A percentile compares a stretch with the other conserved stretches of the same genome.
Evolutionary conservation across 2,113 vertebrate genomes (phyloP).

Genomic region (Chaetodon trifascialis): DNA sequence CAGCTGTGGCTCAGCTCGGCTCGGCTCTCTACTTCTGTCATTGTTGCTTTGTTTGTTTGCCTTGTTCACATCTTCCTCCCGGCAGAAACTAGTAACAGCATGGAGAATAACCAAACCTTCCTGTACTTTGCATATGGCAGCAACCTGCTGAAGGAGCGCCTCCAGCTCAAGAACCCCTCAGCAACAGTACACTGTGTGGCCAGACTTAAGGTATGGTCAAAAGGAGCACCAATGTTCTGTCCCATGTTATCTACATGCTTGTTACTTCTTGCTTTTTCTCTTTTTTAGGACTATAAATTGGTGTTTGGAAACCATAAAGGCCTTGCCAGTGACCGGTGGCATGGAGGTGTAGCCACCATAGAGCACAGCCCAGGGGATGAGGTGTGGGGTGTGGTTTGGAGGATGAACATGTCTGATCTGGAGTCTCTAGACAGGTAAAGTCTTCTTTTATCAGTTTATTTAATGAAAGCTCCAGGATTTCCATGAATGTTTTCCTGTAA

Average conservation of each 20-base stretch:
- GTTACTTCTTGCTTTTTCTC: not conserved
- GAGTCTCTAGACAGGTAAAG: slow-evolving; percentile 88
- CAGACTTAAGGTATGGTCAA: slow-evolving; percentile 72
- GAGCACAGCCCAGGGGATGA: slow-evolving; percentile 88
- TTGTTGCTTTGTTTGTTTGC: not conserved
- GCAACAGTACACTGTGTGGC: slow-evolving; percentile 76
- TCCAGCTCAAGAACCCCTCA: slow-evolving; percentile 82
- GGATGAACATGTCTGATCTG: slow-evolving; percentile 86
- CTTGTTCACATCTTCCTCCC: slow-evolving; percentile 8
- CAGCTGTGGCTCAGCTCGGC: slow-evolving; percentile 28
- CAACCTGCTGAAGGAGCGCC: slow-evolving; percentile 83
- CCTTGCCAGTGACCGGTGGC: slow-evolving; percentile 88
- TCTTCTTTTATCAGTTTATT: not conserved
- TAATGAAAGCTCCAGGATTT: not conserved
- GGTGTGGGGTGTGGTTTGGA: slow-evolving; percentile 95
- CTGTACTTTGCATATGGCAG: slow-evolving; percentile 84
- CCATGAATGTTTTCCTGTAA: not conserved
- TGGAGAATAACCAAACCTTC: slow-evolving; percentile 72
- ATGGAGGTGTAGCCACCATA: slow-evolving; percentile 92
- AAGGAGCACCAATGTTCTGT: not conserved
- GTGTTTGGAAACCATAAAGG: slow-evolving; percentile 90
- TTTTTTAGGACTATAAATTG: slow-evolving; percentile 89
- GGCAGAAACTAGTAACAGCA: slow-evolving; percentile 27
- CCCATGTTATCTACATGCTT: not conserved
- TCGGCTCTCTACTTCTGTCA: slow-evolving; percentile 1